A percentile compares a stretch with the other conserved stretches of the same genome.
Evolutionary conservation across 2,797 vertebrate species (phyloP).

Genomic region (Eulemur rubriventer): DNA sequence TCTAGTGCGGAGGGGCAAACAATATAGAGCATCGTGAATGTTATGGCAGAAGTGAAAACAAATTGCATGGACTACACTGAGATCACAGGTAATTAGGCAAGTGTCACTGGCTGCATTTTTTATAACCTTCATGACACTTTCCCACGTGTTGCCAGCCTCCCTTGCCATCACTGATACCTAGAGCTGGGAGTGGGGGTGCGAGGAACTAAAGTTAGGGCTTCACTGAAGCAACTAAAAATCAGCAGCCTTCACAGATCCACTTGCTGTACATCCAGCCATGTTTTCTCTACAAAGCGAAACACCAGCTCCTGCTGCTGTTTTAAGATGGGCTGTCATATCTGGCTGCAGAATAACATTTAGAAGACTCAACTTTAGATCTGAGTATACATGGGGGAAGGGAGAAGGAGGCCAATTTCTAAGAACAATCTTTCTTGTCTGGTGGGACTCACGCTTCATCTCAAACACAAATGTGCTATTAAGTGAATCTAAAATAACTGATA

Average conservation of each 20-base stretch:
- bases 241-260: not conserved
- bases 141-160: not conserved
- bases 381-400: not conserved
- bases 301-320: not conserved
- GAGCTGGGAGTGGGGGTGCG: accelerated
- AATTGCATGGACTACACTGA: not conserved
- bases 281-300: conserved; percentile 28
- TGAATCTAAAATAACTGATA: conserved; percentile 76
- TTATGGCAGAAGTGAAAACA: not conserved
- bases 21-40: not conserved
- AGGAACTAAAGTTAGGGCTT: not conserved
- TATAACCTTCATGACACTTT: not conserved
- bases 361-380: conserved; percentile 44
- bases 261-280: not conserved
- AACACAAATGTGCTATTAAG: conserved; percentile 77
- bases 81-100: not conserved
- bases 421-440: conserved; percentile 65
- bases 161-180: not conserved
- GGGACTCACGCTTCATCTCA: conserved; percentile 72
- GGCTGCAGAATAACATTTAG: conserved; percentile 8
- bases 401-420: conserved; percentile 60
- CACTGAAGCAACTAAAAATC: not conserved
- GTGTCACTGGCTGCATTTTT: not conserved
- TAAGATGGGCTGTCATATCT: not conserved
- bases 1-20: not conserved